Evolutionary conservation across 1,140 invertebrate genomes (phyloP).

Genomic region (Drosophila gunungcola): DNA sequence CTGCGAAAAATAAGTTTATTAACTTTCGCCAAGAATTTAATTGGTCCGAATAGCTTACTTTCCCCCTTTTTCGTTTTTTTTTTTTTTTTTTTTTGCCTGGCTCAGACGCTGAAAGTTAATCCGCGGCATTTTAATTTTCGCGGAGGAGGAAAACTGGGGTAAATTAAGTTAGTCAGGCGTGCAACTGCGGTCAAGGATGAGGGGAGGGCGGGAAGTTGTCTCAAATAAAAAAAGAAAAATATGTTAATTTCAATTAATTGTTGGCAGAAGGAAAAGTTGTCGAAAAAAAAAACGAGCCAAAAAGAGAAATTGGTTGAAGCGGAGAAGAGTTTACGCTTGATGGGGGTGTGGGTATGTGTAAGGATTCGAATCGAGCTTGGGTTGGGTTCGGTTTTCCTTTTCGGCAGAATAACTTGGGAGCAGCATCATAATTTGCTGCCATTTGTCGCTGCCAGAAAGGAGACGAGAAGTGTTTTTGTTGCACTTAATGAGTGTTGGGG

Average conservation of each 20-base stretch:
- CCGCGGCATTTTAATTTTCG: slow-evolving; percentile 5
- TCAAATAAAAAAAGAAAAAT: slow-evolving; percentile 74
- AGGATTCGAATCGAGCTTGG: background rate
- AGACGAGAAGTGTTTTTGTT: slow-evolving; percentile 41
- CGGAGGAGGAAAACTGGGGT: slow-evolving; percentile 4
- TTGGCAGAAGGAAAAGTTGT: slow-evolving; percentile 51
- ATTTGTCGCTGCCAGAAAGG: slow-evolving; percentile 58
- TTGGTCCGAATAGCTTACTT: slow-evolving; percentile 34
- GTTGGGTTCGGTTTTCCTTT: background rate
- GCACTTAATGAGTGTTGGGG: slow-evolving; percentile 66
- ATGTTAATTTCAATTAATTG: slow-evolving; percentile 83
- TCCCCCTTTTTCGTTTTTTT: slow-evolving; percentile 6
- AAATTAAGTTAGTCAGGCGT: slow-evolving; percentile 36
- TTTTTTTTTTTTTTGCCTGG: background rate
- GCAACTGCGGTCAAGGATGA: background rate
- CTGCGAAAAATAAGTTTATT: slow-evolving; percentile 55
- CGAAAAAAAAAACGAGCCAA: slow-evolving; percentile 33
- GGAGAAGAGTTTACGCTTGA: slow-evolving; percentile 38
- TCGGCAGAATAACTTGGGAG: background rate
- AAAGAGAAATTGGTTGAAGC: slow-evolving; percentile 31
- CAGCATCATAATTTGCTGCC: slow-evolving; percentile 66
- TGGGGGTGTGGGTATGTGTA: slow-evolving; percentile 11
- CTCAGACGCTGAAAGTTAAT: slow-evolving; percentile 27
- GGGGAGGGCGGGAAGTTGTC: slow-evolving; percentile 35
- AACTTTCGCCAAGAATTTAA: slow-evolving; percentile 43